Evolutionary conservation across 2,888 invertebrate species (phyloP).

Genomic region (Caenorhabditis imperialis): DNA sequence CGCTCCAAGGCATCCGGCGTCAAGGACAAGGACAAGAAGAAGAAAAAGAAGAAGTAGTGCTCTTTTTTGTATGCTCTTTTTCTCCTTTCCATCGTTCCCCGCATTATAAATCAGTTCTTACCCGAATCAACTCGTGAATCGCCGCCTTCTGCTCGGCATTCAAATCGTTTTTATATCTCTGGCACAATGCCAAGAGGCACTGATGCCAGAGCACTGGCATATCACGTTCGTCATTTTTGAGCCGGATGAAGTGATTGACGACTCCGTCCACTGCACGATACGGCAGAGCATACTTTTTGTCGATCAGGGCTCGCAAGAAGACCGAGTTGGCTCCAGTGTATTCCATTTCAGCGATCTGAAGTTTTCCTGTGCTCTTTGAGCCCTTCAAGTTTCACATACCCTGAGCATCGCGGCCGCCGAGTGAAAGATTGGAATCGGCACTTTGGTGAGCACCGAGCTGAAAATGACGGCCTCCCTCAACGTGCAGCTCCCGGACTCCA

Average conservation of each 20-base stretch:
- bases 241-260: slow-evolving; percentile 92
- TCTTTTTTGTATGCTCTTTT: no score
- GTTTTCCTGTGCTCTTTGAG: not conserved
- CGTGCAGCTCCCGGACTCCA: slow-evolving; percentile 90
- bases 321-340: slow-evolving; percentile 96
- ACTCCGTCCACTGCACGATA: slow-evolving; percentile 94
- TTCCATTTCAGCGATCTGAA: slow-evolving; percentile 97
- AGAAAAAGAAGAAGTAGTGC: no score
- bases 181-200: slow-evolving; percentile 91
- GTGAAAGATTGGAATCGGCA: slow-evolving; percentile 93
- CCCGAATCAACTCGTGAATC: slow-evolving; percentile 84
- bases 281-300: slow-evolving; percentile 97
- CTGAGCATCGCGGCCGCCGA: slow-evolving; percentile 89
- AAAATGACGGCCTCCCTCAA: slow-evolving; percentile 95
- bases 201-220: slow-evolving; percentile 98
- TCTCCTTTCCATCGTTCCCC: not conserved
- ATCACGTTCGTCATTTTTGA: slow-evolving; percentile 87
- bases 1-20: no score
- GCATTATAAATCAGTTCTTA: slow-evolving; percentile 30
- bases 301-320: slow-evolving; percentile 91
- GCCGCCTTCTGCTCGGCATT: slow-evolving; percentile 92
- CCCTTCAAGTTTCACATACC: no score
- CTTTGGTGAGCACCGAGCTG: slow-evolving; percentile 90
- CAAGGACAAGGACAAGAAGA: no score
- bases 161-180: slow-evolving; percentile 94